Base-by-base conservation (phyloP, 2,797 vertebrate genomes). In the Sebastes minor region DNA sequence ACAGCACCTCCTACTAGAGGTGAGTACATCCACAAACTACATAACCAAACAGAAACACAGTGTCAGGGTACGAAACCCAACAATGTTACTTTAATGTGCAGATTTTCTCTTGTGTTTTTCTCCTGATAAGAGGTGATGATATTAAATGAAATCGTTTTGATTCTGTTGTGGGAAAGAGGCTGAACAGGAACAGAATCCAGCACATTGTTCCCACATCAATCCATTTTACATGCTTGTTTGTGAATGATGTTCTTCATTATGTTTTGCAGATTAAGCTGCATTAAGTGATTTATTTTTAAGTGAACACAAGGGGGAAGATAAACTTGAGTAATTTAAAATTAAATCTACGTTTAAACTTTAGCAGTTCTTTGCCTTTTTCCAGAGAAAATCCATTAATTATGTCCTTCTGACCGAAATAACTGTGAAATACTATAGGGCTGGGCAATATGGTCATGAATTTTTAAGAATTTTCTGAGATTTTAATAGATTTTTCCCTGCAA, bases 1-100 rank as follows among this genome's bases (percentile, higher is more conserved):
- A 78, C 87, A 53, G 46, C 23, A 20, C 13, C 70, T 25, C 10
- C 72, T 2, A 35, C 16, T 30, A 49, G 20, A 63, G 86, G 91
- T 83, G 59, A 88, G 78, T 42, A 16, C 27, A 25, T 42, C 55
- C 28, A 25, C 52, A 46, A 11, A 63, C 22, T 27, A 32, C 23
- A 16, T 8, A 32, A 30, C 11, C 30, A 52, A 49, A 80, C 57
- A 62, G 4, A 56, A 52, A 38, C 20, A 53, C 64, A 35, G 46
- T 20, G 25, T 20, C 70, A 20, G 0, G 23, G 30, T 23, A 35
- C n/a, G 4, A 27, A 38, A 1, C 7, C 7, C 57, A 28, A 55
- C 23, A 28, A 38, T 63, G 23, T 70, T 3, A 18, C 27, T 28
- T 64, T 28, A 20, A n/a, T 25, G 28, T 25, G 6, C 10, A 27